Evolutionary conservation across 2,797 vertebrate genomes (phyloP).

Genomic region (Alca torda): DNA sequence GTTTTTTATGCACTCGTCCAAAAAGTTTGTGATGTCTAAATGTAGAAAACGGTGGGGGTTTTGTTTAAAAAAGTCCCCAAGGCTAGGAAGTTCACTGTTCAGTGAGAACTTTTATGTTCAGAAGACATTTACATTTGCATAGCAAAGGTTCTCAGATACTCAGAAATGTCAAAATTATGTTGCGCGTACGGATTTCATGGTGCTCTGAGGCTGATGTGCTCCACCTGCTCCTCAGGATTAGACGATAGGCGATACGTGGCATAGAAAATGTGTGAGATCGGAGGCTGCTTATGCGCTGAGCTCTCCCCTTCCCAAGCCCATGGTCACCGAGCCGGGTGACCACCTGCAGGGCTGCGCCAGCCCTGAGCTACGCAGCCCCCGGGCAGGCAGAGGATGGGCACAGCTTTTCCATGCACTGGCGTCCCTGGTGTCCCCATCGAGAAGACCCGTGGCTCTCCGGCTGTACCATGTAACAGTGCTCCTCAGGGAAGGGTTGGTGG

Average conservation of each 20-base stretch:
- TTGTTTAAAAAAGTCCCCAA: background rate
- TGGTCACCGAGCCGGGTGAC: background rate
- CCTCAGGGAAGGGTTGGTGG: background rate
- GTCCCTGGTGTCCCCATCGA: background rate
- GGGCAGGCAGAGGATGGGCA: background rate
- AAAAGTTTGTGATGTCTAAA: background rate
- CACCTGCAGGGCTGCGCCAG: background rate
- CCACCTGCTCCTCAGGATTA: background rate
- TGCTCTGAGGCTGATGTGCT: fast-evolving
- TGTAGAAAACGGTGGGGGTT: background rate
- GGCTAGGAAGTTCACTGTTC: background rate
- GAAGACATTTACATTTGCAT: background rate
- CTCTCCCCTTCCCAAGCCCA: background rate
- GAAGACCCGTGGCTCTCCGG: background rate
- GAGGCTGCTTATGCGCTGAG: background rate
- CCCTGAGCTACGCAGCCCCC: background rate
- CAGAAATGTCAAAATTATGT: background rate
- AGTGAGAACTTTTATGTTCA: background rate
- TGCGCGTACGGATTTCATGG: fast-evolving
- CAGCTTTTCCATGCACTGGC: background rate
- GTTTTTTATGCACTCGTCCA: background rate
- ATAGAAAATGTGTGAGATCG: fast-evolving
- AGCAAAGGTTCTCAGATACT: background rate
- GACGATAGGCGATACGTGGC: fast-evolving
- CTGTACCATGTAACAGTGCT: background rate